These are phyloP conservation scores for Chionomys nivalis DNA, from an alignment of 2,113 vertebrate genomes.

Conservation along the genomic window DNA sequence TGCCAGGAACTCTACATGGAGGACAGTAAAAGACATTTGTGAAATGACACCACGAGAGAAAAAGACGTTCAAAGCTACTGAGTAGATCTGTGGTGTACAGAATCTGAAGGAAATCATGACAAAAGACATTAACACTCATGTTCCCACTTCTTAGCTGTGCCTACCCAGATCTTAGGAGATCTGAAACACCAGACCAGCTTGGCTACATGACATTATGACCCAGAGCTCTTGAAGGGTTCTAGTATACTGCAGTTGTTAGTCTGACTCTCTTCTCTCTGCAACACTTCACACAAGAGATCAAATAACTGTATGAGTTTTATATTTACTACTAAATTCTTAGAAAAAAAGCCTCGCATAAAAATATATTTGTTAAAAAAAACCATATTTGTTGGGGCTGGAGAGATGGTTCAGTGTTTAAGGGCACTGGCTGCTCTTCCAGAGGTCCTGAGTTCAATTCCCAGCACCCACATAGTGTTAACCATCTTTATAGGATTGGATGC, in stretches of 20 bases:
- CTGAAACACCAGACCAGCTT: background rate
- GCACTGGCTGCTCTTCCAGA: background rate
- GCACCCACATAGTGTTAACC: background rate
- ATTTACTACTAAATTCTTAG: conserved; percentile 41
- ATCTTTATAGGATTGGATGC: background rate
- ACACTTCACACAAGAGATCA: conserved; percentile 35
- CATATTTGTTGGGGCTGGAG: background rate
- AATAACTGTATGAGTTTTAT: background rate
- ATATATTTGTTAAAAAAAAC: conserved; percentile 14
- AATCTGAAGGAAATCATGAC: conserved; percentile 30
- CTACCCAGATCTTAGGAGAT: conserved; percentile 33
- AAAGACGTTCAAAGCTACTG: background rate
- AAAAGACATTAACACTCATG: conserved; percentile 10
- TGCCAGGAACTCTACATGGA: conserved; percentile 55
- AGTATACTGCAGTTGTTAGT: background rate
- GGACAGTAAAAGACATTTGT: conserved; percentile 3
- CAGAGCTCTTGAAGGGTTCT: conserved; percentile 13
- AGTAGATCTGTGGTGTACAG: conserved; percentile 35
- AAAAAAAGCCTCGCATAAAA: conserved; percentile 12
- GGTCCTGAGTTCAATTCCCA: background rate
- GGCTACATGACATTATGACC: background rate
- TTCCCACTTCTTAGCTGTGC: conserved; percentile 39
- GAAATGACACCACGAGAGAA: conserved; percentile 13
- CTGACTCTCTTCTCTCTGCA: conserved; percentile 45
- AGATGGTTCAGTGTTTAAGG: background rate